phyloP scores from a whole-genome alignment of 30 jellyfish, hydroid and myxozoan species.

The Haliclystus octoradiatus region DNA sequence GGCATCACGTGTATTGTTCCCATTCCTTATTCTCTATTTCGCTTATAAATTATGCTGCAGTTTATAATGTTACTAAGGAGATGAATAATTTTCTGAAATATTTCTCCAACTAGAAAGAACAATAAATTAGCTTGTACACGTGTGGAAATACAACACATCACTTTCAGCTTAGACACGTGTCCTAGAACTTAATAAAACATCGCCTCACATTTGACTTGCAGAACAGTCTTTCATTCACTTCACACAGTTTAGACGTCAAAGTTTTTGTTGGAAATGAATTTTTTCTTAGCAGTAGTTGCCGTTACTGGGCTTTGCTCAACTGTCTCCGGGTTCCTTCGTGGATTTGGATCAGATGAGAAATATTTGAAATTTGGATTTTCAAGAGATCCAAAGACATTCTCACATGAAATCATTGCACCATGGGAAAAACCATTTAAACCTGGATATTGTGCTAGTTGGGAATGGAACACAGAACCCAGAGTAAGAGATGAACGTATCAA shows the following conservation, averaged over 20 bases:
- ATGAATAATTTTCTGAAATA: too few species aligned
- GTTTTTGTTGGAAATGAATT: neutral
- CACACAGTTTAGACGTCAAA: too few species aligned
- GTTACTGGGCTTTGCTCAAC: neutral
- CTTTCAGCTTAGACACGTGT: neutral
- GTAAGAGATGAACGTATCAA: constrained; percentile 63
- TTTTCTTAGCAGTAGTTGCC: neutral
- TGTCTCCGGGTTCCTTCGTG: neutral
- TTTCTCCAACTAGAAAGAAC: too few species aligned
- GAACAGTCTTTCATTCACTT: neutral
- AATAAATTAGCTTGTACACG: neutral
- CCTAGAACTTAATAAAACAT: neutral
- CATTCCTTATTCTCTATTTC: too few species aligned
- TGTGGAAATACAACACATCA: neutral
- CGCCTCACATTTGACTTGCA: neutral
- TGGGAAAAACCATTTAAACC: constrained; percentile 94
- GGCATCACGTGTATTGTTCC: too few species aligned
- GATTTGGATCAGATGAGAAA: neutral
- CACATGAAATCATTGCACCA: constrained; percentile 88
- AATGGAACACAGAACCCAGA: constrained; percentile 90
- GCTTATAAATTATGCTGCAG: too few species aligned
- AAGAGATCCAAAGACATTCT: constrained; percentile 78
- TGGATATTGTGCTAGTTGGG: constrained; percentile 96
- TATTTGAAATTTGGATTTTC: constrained; percentile 50
- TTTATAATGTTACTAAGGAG: too few species aligned